Evolutionary conservation across 30 jellyfish, hydroid and myxozoan species (phyloP).

Genomic region (Aurelia sp.): DNA sequence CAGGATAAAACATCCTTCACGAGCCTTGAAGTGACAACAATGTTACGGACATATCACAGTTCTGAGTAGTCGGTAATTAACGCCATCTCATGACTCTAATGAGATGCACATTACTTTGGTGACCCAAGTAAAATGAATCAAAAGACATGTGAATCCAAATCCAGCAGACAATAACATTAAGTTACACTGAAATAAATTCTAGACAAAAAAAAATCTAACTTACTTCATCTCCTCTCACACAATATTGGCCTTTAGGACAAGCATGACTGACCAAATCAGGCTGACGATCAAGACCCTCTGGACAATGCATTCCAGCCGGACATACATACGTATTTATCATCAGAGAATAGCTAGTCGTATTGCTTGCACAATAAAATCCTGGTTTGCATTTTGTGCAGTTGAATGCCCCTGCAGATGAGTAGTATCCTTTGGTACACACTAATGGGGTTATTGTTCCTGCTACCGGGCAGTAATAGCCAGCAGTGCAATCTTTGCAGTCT

Average conservation of each 20-base stretch:
- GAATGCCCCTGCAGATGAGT: slow-evolving; percentile 87
- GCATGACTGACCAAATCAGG: slow-evolving; percentile 83
- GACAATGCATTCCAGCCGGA: slow-evolving; percentile 99
- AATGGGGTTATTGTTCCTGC: slow-evolving; percentile 86
- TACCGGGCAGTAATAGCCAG: slow-evolving; percentile 91
- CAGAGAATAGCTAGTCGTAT: slow-evolving; percentile 71
- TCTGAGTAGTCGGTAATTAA: no score
- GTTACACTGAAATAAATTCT: no score
- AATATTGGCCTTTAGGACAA: slow-evolving; percentile 88
- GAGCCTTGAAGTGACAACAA: no score
- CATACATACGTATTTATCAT: slow-evolving; percentile 83
- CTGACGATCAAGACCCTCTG: slow-evolving; percentile 80
- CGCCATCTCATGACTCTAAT: no score
- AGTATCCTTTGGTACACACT: slow-evolving; percentile 84
- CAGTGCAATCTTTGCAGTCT: slow-evolving; percentile 84
- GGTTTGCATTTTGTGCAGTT: slow-evolving; percentile 80
- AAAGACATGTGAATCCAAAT: no score
- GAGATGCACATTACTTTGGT: no score
- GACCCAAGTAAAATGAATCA: no score
- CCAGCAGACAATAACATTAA: no score
- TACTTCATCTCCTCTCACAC: slow-evolving; percentile 96
- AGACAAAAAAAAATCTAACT: no score
- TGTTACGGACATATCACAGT: no score
- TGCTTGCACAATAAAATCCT: slow-evolving; percentile 91
- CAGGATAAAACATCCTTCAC: no score